phyloP scores from a whole-genome alignment of 2,797 vertebrate genomes.

The Pangasius larnaudii region DNA sequence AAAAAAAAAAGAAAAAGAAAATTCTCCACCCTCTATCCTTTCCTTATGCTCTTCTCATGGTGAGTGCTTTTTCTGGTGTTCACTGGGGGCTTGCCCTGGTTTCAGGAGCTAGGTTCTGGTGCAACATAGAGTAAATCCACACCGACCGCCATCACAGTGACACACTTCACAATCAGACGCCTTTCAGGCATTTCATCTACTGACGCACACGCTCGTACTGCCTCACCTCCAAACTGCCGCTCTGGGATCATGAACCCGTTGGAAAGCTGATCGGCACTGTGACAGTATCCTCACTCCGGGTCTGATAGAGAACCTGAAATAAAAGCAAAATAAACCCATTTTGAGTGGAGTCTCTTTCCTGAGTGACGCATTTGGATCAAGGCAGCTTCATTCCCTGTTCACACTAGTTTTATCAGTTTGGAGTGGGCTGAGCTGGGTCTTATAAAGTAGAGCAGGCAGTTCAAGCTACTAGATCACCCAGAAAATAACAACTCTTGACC shows the following conservation, averaged over 20 bases:
- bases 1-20: background rate
- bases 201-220: slow-evolving; percentile 47
- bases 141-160: slow-evolving; percentile 73
- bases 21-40: slow-evolving; percentile 55
- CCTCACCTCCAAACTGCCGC: slow-evolving; percentile 66
- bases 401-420: slow-evolving; percentile 61
- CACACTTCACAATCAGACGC: slow-evolving; percentile 71
- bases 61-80: slow-evolving; percentile 75
- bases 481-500: background rate
- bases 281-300: slow-evolving; percentile 22
- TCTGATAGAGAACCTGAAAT: slow-evolving; percentile 19
- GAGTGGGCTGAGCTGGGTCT: slow-evolving; percentile 70
- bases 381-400: slow-evolving; percentile 72
- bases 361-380: slow-evolving; percentile 64
- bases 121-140: slow-evolving; percentile 66
- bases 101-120: slow-evolving; percentile 75
- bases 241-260: slow-evolving; percentile 67
- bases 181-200: slow-evolving; percentile 40
- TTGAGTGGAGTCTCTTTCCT: slow-evolving; percentile 57
- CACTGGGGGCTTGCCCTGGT: slow-evolving; percentile 83
- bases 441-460: slow-evolving; percentile 76
- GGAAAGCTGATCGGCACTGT: slow-evolving; percentile 57
- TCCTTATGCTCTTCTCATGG: slow-evolving; percentile 53
- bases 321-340: background rate
- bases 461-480: slow-evolving; percentile 59